phyloP scores from a whole-genome alignment of 2,113 vertebrate genomes.

The Bambusicola thoracicus region DNA sequence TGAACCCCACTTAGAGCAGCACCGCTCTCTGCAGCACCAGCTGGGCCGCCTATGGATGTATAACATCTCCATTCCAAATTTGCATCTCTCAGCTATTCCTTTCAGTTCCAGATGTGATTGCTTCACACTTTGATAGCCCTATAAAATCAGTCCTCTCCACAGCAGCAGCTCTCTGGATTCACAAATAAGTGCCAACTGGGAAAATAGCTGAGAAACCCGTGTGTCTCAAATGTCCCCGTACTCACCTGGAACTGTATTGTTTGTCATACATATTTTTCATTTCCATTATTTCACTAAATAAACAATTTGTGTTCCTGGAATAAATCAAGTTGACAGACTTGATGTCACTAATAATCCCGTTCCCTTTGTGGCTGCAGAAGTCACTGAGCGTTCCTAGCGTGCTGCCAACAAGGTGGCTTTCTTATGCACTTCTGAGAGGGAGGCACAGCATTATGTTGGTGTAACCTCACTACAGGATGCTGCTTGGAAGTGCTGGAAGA shows the following conservation, averaged over 20 bases:
- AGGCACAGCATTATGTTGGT: neutral
- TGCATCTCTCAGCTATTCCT: neutral
- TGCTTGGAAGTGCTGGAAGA: neutral
- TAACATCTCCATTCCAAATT: neutral
- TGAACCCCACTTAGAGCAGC: neutral
- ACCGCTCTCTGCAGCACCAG: neutral
- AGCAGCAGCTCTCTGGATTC: neutral
- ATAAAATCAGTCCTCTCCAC: neutral
- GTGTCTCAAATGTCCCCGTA: neutral
- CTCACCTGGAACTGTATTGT: neutral
- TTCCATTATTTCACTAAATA: neutral
- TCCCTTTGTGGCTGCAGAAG: neutral
- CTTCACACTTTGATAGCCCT: neutral
- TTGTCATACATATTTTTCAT: neutral
- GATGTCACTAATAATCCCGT: neutral
- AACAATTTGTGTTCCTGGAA: neutral
- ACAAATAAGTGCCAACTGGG: neutral
- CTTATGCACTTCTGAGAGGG: neutral
- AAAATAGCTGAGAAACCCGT: neutral
- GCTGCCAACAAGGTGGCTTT: neutral
- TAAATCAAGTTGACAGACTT: neutral
- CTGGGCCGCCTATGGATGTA: neutral
- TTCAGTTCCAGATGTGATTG: neutral
- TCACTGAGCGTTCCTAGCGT: neutral
- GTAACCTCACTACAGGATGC: neutral